Evolutionary conservation across 1,140 invertebrate species (phyloP).

Genomic region (Nephila pilipes): DNA sequence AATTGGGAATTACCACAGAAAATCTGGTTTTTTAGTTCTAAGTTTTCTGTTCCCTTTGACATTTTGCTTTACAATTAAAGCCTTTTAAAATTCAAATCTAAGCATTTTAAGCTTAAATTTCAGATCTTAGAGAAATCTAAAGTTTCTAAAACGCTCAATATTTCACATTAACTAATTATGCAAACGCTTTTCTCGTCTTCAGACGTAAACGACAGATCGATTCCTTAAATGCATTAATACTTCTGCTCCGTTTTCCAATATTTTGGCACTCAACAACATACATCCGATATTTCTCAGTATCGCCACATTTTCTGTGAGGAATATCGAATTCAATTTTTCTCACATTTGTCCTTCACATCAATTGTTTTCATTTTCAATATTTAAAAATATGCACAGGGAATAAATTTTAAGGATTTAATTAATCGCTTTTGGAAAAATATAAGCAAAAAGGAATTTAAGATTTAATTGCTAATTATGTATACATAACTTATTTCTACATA

Average conservation of each 20-base stretch:
- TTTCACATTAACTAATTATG: neutral
- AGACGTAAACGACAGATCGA: conserved; percentile 6
- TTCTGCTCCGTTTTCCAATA: neutral
- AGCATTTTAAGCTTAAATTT: neutral
- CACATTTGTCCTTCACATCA: neutral
- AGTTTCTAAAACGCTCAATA: neutral
- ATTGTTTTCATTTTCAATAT: neutral
- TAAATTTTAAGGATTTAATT: too few relatives aligned
- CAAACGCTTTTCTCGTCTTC: conserved; percentile 1
- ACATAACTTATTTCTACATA: too few relatives aligned
- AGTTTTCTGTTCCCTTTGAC: too few relatives aligned
- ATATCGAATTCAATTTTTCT: neutral
- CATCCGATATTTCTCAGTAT: neutral
- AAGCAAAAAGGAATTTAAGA: too few relatives aligned
- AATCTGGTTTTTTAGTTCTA: too few relatives aligned
- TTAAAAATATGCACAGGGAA: neutral
- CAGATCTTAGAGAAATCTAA: neutral
- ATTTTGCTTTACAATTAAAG: too few relatives aligned
- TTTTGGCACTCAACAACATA: neutral
- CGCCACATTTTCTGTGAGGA: neutral
- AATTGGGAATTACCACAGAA: too few relatives aligned
- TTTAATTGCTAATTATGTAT: too few relatives aligned
- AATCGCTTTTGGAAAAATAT: too few relatives aligned
- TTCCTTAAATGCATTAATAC: conserved; percentile 1
- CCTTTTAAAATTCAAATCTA: neutral